Evolutionary conservation across 2,797 vertebrate species (phyloP).

Genomic region (Botia almorhae): DNA sequence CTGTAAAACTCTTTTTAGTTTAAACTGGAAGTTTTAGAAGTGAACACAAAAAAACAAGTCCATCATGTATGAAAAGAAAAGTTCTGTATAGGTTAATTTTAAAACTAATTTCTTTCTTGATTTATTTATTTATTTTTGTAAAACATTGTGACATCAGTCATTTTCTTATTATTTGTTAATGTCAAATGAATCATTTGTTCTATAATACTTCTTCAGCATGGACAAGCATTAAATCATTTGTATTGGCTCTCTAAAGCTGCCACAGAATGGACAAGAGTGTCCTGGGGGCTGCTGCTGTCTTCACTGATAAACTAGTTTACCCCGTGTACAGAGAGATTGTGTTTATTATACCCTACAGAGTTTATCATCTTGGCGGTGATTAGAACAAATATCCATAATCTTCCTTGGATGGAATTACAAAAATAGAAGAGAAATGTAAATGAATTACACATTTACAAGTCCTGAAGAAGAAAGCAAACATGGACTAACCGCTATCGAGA

Average conservation of each 20-base stretch:
- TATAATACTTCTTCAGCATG: not conserved
- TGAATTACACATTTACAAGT: slow-evolving; percentile 4
- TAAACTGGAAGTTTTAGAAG: no score
- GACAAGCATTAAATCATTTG: not conserved
- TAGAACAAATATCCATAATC: slow-evolving; percentile 49
- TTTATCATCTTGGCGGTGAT: slow-evolving; percentile 34
- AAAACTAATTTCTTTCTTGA: not conserved
- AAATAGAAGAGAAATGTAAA: slow-evolving; percentile 35
- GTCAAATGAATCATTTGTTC: slow-evolving; percentile 9
- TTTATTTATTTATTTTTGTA: slow-evolving; percentile 12
- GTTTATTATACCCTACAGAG: slow-evolving; percentile 27
- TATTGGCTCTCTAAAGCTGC: not conserved
- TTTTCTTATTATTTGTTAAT: slow-evolving; percentile 16
- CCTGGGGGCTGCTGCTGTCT: slow-evolving; percentile 28
- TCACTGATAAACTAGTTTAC: slow-evolving; percentile 26
- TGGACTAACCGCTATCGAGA: slow-evolving; percentile 26
- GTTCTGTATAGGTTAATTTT: no score
- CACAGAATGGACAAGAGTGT: not conserved
- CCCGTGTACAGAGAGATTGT: slow-evolving; percentile 31
- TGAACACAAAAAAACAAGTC: no score
- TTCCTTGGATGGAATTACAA: slow-evolving; percentile 38
- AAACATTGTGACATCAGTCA: slow-evolving; percentile 13
- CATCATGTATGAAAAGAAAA: no score
- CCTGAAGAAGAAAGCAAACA: slow-evolving; percentile 15
- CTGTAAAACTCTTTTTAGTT: not conserved